phyloP scores from a whole-genome alignment of 2,113 vertebrate genomes.

The Macrotis lagotis region DNA sequence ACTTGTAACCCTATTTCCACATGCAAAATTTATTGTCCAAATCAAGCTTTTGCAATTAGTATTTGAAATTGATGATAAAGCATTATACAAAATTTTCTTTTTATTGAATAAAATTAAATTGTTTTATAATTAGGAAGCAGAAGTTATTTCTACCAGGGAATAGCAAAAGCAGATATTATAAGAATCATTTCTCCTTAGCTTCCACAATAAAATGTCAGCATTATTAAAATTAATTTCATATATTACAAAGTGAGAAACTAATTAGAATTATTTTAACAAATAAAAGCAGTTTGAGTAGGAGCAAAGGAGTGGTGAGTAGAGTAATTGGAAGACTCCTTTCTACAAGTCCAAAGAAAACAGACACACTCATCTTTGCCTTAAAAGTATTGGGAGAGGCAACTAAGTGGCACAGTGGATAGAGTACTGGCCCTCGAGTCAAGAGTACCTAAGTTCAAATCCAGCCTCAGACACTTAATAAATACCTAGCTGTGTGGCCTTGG shows the following conservation, averaged over 20 bases:
- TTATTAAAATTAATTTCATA: neutral
- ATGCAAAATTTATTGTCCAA: neutral
- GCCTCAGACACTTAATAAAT: too few species aligned
- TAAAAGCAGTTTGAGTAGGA: neutral
- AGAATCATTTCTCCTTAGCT: neutral
- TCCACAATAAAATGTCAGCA: neutral
- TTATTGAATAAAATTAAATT: neutral
- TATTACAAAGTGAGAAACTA: neutral
- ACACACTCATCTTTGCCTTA: neutral
- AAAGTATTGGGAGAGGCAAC: neutral
- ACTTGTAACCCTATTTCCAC: neutral
- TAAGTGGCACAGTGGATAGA: too few species aligned
- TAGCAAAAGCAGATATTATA: neutral
- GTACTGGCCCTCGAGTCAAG: too few species aligned
- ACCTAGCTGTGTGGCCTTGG: too few species aligned
- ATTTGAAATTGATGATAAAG: neutral
- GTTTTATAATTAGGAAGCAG: neutral
- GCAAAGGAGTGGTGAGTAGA: neutral
- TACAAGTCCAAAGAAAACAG: neutral
- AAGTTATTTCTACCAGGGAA: neutral
- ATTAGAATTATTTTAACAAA: neutral
- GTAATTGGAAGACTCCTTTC: neutral
- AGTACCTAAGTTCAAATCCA: too few species aligned
- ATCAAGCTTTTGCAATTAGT: neutral
- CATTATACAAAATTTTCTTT: neutral